Base-by-base conservation (phyloP, 2,888 invertebrate genomes). In the Drosophila recens region DNA sequence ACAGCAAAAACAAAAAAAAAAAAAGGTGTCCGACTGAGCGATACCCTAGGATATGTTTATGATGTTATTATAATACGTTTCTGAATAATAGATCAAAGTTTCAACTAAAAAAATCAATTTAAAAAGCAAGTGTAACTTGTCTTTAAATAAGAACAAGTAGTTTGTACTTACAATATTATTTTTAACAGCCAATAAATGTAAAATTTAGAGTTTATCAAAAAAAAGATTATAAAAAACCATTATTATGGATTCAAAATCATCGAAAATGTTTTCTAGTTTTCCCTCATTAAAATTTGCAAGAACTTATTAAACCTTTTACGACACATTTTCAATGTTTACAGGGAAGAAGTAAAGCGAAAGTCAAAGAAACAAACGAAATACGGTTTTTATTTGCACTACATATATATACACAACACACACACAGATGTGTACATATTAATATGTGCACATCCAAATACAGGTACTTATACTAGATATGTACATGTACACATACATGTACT, bases 291-390 rank as follows among this genome's bases (percentile, higher is more conserved):
- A n/a, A 40, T 40, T 15, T 3, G 40, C 40, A 15, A 2, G 1
- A 3, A 15, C 40, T 15, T 40, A 0, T 40, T 9, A 40, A 8
- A 8, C 3, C 4, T 8, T n/a, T 4, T 23, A 1, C 5, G 0
- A 2, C 8, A 10, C 8, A 3, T 20, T 9, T 23, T 33, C 1
- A 30, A 17, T 9, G 3, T 5, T 13, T 43, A 10, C 23, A 43
- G 33, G n/a, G 54, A 20, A 46, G 9, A 11, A 9, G 33, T 49
- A 69, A 64, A 75, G 57, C 57, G 54, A 79, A 75, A 79, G 70
- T 79, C 64, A 51, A 6, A 30, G 43, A 59, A 42, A 68, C 73
- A 78, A 65, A 68, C 51, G 43, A 27, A 63, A 48, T 23, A 59
- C 56, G 17, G 17, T 42, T 30, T 64, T 38, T 23, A 48, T 43